Evolutionary conservation across 1,140 invertebrate species (phyloP).

Genomic region (Musca vetustissima): DNA sequence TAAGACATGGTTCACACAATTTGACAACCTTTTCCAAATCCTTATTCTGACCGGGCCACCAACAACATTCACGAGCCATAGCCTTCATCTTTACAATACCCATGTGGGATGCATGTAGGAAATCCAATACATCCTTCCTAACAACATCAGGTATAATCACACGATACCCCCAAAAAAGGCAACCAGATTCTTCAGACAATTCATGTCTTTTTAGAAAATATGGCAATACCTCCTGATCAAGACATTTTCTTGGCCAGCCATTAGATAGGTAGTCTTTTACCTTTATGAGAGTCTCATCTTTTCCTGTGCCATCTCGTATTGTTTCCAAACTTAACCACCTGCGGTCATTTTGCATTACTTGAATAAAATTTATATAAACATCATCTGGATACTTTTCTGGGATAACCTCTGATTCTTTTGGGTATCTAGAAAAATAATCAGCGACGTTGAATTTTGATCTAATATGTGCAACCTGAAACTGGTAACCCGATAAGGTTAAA

Average conservation of each 20-base stretch:
- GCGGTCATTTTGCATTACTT: no score
- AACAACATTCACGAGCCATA: slow-evolving; percentile 52
- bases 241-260: neutral
- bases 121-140: neutral
- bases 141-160: neutral
- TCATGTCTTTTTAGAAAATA: neutral
- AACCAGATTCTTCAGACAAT: neutral
- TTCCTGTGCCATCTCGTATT: no score
- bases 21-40: slow-evolving; percentile 44
- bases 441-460: slow-evolving; percentile 32
- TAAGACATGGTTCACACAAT: slow-evolving; percentile 3
- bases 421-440: slow-evolving; percentile 37
- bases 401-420: neutral
- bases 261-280: neutral
- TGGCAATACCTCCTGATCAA: neutral
- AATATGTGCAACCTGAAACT: slow-evolving; percentile 35
- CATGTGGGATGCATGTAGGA: slow-evolving; percentile 52
- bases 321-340: no score
- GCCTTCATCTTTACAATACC: slow-evolving; percentile 45
- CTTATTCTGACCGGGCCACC: slow-evolving; percentile 56
- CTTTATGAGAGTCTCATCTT: neutral
- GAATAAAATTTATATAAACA: no score
- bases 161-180: slow-evolving; percentile 7
- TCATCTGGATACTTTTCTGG: no score
- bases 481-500: slow-evolving; percentile 35